phyloP scores from a whole-genome alignment of 2,113 vertebrate genomes.

The Gymnarchus niloticus region DNA sequence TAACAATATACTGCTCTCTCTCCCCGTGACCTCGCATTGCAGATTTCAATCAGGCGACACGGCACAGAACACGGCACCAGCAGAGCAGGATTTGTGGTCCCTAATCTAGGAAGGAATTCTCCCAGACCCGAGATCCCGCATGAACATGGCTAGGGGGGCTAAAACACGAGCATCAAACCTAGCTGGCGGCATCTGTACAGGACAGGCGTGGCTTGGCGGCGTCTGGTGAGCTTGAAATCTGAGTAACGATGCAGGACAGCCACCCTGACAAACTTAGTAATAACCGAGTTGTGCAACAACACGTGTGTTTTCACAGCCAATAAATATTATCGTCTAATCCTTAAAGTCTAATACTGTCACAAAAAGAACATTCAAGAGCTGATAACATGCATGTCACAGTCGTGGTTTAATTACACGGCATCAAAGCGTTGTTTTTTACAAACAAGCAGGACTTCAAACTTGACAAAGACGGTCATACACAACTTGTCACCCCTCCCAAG shows the following conservation, averaged over 20 bases:
- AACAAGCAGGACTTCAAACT: background rate
- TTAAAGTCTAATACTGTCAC: background rate
- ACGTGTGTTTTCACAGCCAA: background rate
- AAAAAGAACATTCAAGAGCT: background rate
- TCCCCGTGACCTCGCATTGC: background rate
- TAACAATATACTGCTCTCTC: background rate
- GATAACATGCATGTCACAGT: background rate
- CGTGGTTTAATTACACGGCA: background rate
- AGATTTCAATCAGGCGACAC: constrained; percentile 15
- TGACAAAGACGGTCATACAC: background rate
- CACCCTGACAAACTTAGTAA: background rate
- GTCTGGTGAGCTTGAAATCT: background rate
- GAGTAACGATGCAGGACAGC: background rate
- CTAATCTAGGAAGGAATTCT: constrained; percentile 59
- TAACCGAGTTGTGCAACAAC: background rate
- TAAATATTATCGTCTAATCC: background rate
- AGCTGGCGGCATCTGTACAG: background rate
- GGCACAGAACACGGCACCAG: constrained; percentile 12
- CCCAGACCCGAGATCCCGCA: constrained; percentile 27
- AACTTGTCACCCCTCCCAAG: constrained; percentile 5
- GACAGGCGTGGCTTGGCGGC: background rate
- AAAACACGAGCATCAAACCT: background rate
- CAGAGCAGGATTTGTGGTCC: constrained; percentile 43
- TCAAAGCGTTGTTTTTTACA: background rate
- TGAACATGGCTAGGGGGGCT: background rate